Evolutionary conservation across 2,888 invertebrate species (phyloP), one percentile per base, ranked within the genome.

Genomic region (Campoplex nolae): DNA sequence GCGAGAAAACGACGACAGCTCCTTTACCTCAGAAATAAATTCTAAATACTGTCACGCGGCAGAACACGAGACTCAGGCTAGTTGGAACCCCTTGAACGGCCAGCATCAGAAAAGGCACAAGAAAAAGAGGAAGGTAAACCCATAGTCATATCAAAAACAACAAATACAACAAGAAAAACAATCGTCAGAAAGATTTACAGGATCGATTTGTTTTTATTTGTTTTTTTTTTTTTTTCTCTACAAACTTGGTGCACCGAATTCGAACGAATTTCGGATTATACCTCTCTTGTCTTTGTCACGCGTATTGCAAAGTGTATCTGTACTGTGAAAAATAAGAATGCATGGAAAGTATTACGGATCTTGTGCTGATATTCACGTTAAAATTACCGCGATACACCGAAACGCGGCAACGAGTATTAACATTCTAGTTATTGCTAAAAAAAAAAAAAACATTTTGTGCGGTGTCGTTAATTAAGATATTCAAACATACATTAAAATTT

Each of bases 121-220:
- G 93, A 93, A 93, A 93, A 93, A 92, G 90, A 92, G 92, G 93
- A 93, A 93, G 93, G 93, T 93, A 93, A 93, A 90, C 75, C 86
- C 82, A 81, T 87, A 88, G 35, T 84, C 42, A 51, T 82, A 86
- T 42, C 67, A 73, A 45, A 82, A 81, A 83, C 65, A 71, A 79
- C 62, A 70, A 70, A 35, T 23, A 68, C 54, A 68, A 16, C 51
- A 81, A 51, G 18, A 48, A 48, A 42, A 67, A 75, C n/a, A 73
- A 77, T 71, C 70, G 73, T 84, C 42, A 56, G 16, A 51, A 67
- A 80, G 35, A 84, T 79, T 70, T 68, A 42, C 83, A 58, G 71
- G 7, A 35, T 74, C 76, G 35, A 80, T 84, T 77, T 18, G 45
- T 28, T 71, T 84, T 77, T 18, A 35, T 28, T 71, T 74, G 51